Percentiles rank a stretch among this genome's conserved stretches.
Conservation (phyloP, 1,140 invertebrate genomes). For the Varroa destructor region DNA sequence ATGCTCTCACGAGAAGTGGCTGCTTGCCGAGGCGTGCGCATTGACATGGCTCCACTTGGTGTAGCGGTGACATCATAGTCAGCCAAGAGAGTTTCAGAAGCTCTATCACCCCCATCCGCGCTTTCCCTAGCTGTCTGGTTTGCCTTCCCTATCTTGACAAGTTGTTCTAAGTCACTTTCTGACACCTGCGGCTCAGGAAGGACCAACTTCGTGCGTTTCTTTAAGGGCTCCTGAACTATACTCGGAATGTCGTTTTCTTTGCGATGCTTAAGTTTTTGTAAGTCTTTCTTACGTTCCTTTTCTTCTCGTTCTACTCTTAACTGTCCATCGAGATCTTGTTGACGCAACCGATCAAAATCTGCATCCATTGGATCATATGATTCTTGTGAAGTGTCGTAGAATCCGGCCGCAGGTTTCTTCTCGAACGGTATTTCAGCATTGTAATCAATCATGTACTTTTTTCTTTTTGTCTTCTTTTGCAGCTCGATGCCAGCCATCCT, state of each 20-base stretch:
- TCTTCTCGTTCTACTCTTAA: conserved; percentile 75
- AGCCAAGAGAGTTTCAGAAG: conserved; percentile 71
- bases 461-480: conserved; percentile 48
- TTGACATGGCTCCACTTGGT: conserved; percentile 48
- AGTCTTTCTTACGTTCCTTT: conserved; percentile 71
- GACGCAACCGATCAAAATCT: conserved; percentile 72
- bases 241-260: conserved; percentile 93
- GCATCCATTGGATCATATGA: conserved; percentile 69
- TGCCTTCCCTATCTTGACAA: conserved; percentile 88
- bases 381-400: conserved; percentile 85
- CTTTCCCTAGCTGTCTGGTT: conserved; percentile 84
- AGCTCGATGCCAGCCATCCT: conserved; percentile 91
- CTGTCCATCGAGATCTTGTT: conserved; percentile 86
- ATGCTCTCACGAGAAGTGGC: conserved; percentile 51
- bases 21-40: conserved; percentile 73
- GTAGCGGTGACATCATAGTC: conserved; percentile 74
- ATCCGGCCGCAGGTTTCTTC: conserved; percentile 74
- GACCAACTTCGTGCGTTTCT: conserved; percentile 88
- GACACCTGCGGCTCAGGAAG: conserved; percentile 92
- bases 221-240: conserved; percentile 77
- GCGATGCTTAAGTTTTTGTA: conserved; percentile 77
- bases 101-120: conserved; percentile 62
- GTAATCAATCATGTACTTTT: conserved; percentile 83
- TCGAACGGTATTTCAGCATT: conserved; percentile 96
- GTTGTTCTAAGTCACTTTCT: conserved; percentile 59